Base-by-base conservation (phyloP, 2,888 invertebrate genomes). In the Andrena bucephala region DNA sequence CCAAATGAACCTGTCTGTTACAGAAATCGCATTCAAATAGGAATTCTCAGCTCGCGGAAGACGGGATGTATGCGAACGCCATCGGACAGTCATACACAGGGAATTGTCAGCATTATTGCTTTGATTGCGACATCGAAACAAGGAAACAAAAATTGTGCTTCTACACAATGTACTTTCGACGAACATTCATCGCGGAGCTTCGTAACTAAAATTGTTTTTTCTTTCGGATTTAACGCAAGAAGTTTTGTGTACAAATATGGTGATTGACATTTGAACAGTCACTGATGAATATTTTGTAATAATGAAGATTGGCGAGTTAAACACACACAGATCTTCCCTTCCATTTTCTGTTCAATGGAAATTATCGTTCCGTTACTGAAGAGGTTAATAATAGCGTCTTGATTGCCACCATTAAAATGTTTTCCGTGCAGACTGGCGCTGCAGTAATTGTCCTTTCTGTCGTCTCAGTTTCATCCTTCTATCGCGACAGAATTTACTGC, bases 1-100 rank as follows among this genome's bases (percentile, higher is more conserved):
- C 50, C 60, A 80, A 80, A 80, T 78, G 79, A 67, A 71, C 54
- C 80, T 80, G 79, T 80, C 80, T 27, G 79, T 78, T 80, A 67
- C 79, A 71, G 79, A 79, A 80, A 78, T 77, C 80, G 33, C 54
- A 57, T 73, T 79, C 50, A 13, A 65, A 24, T 57, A 57, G 68
- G 73, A 65, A 71, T 57, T 69, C 65, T 27, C 80, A 16, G 63
- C 27, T 65, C 65, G 24, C n/a, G 27, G 57, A 77, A 13, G 52
- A 29, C 7, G 2, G n/a, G 13, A 36, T 2, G 42, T 8, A 42
- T 24, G n/a, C 0, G 24, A 68, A 48, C 1, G 16, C 27, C 33
- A 54, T 65, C 33, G 31, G 13, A 57, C 48, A n/a, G 16, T 10
- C 6, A 13, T 31, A 5, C 16, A 27, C 31, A 10, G 27, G 10